phyloP scores from a whole-genome alignment of 2,797 vertebrate genomes.

The Ammospiza maritima region DNA sequence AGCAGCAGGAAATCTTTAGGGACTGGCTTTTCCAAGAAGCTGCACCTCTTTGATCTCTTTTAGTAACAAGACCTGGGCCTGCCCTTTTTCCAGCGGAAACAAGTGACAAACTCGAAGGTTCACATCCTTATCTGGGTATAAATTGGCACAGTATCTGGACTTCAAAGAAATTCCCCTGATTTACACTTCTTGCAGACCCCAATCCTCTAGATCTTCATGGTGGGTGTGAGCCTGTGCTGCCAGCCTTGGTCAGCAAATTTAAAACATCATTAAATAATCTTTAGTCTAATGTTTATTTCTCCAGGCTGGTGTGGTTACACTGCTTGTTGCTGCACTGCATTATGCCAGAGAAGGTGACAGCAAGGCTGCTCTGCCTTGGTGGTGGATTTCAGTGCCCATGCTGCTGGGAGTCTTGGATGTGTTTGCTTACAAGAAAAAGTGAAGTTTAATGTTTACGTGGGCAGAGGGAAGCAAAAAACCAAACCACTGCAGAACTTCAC shows the following conservation, averaged over 20 bases:
- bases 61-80: background rate
- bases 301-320: background rate
- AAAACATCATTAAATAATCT: constrained; percentile 23
- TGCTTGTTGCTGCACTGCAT: background rate
- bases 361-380: background rate
- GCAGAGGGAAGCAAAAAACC: background rate
- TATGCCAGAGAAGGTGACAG: background rate
- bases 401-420: background rate
- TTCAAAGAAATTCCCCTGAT: background rate
- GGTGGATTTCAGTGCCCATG: background rate
- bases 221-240: background rate
- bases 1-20: constrained; percentile 48
- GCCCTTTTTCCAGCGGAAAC: background rate
- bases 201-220: background rate
- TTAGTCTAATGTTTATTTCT: constrained; percentile 44
- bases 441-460: background rate
- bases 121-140: constrained; percentile 14
- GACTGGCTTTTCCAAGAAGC: constrained; percentile 37
- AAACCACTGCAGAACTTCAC: background rate
- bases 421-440: background rate
- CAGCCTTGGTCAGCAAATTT: background rate
- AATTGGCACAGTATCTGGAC: background rate
- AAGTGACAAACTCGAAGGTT: background rate
- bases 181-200: background rate
- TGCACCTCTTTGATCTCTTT: constrained; percentile 42